phyloP scores from a whole-genome alignment of 2,797 vertebrate species.

The Hipposideros larvatus region DNA sequence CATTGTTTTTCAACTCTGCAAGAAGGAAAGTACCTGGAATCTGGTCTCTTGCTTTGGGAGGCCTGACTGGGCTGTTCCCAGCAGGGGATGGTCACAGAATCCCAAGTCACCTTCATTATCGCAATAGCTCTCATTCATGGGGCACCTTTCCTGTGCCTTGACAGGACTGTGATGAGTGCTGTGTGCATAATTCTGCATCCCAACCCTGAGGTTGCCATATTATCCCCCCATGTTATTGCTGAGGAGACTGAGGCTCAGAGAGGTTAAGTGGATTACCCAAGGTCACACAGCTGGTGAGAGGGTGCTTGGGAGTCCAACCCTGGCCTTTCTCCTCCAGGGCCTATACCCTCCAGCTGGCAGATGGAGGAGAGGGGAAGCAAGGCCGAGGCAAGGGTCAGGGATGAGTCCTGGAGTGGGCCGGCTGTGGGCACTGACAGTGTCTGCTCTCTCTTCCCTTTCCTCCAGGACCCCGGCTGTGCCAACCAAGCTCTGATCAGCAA shows the following conservation, averaged over 20 bases:
- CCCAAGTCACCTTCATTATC: neutral
- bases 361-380: neutral
- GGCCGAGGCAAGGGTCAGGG: neutral
- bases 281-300: constrained; percentile 54
- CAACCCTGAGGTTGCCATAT: neutral
- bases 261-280: neutral
- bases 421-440: constrained; percentile 20
- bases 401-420: neutral
- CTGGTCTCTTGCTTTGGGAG: neutral
- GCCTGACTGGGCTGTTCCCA: neutral
- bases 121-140: neutral
- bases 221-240: neutral
- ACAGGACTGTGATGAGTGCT: neutral
- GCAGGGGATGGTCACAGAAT: neutral
- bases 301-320: neutral
- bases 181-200: neutral
- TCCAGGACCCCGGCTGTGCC: constrained; percentile 95
- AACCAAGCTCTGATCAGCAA: constrained; percentile 98
- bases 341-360: neutral
- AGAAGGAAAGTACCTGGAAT: neutral
- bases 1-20: neutral
- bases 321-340: neutral
- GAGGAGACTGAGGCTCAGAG: constrained; percentile 69
- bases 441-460: neutral
- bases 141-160: neutral